phyloP scores from a whole-genome alignment of 2,113 vertebrate genomes.

The Trichechus manatus region DNA sequence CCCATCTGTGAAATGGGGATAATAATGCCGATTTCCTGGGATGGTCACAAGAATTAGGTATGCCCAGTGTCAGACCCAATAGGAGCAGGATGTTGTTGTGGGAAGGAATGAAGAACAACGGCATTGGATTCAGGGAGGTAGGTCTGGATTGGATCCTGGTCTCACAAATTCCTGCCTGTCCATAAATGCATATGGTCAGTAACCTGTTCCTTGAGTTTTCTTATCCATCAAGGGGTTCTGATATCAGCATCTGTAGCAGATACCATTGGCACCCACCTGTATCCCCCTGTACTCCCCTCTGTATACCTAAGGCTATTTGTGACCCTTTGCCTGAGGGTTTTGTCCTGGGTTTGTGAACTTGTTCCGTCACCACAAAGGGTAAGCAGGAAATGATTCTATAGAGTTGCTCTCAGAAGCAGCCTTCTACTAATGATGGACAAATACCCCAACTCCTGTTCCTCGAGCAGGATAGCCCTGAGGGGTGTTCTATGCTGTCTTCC shows the following conservation, averaged over 20 bases:
- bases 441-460: neutral
- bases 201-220: neutral
- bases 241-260: neutral
- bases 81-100: neutral
- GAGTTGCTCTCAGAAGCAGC: neutral
- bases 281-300: neutral
- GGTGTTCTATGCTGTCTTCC: neutral
- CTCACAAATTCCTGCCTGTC: neutral
- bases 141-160: neutral
- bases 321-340: neutral
- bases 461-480: neutral
- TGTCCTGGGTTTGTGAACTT: neutral
- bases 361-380: neutral
- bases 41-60: neutral
- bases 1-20: neutral
- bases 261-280: neutral
- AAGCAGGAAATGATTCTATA: neutral
- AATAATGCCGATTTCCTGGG: neutral
- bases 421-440: neutral
- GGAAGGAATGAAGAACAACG: neutral
- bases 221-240: neutral
- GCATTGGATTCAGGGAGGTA: neutral
- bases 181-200: neutral
- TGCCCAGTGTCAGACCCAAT: neutral
- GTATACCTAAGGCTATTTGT: neutral